Base-by-base conservation (phyloP, 2,797 vertebrate genomes). In the Parambassis ranga region DNA sequence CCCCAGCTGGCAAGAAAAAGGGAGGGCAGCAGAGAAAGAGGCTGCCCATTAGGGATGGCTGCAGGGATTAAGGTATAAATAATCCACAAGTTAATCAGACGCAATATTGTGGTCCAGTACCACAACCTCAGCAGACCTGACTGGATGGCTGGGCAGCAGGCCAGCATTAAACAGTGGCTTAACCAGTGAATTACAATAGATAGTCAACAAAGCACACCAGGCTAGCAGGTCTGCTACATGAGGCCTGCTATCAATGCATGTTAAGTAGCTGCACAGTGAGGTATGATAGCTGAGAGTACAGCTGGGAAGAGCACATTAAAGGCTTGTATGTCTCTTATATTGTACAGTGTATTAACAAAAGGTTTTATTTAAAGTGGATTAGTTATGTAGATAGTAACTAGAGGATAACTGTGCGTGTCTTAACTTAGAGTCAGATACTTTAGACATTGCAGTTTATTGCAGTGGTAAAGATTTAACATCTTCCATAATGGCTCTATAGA, bases 51-150 rank as follows among this genome's bases (percentile, higher is more conserved):
- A 68, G 57, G 48, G 33, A 46, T 33, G 53, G 19, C 47, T 57
- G 72, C 16, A 24, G 67, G 75, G 79, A 84, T 86, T 79, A 79
- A 63, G 56, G 62, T 65, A 57, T 69, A 71, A 84, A 77, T 86
- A 77, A 71, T 77, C 75, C 63, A 61, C 37, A 53, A 74, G 74
- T 82, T 78, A 73, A 71, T 77, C 82, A 74, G 48, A 63, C 65
- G 70, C 55, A 71, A 51, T 41, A 41, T 42, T 58, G 31, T 49
- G 37, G 42, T 62, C 51, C 47, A 15, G 65, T 38, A 27, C 38
- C 65, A 59, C 55, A 64, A 62, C 56, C 73, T 61, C 64, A 56
- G 48, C 44, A 20, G 41, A 67, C 63, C 27, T 49, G 55, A 47
- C 53, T 47, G 47, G 52, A 64, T 35, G 20, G 27, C 70, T 35